Base-by-base conservation (phyloP, 2,113 vertebrate species). In the Petroica traversi region DNA sequence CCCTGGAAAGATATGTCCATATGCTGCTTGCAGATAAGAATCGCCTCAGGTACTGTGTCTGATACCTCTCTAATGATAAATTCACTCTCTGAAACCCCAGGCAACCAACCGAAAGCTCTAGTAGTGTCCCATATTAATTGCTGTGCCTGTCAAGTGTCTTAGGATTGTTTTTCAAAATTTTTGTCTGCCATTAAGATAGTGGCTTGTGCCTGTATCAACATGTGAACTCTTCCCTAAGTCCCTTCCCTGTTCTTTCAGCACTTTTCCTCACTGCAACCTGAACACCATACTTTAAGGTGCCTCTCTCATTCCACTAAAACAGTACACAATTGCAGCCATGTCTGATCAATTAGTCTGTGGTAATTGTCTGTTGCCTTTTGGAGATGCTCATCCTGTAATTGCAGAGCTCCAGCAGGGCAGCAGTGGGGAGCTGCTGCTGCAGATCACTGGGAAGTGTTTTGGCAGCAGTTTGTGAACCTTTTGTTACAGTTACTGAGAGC, bases 1-100 rank as follows among this genome's bases (percentile, higher is more conserved):
- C 99, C 9, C 97, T 99, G 89, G 99, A 99, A 91, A 98, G 99
- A 94, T 99, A 99, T 24, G 97, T 99, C 73, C 99, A 99, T 45
- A 98, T 98, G 85, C 97, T 99, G 86, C 98, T 99, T 86, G 98
- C 98, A 3, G 99, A 99, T 95, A 98, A 96, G 52, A 51, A 89
- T 29, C 98, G 98, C n/a, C 98, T 99, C 89, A 98, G 99, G 99
- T 99, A 97, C 89, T 49, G 36, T 14, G 2, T 26, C 52, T 54
- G 24, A 8, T 26, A 7, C 26, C 62, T 84, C 36, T 38, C 36
- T 11, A 17, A 16, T 49, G 52, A n/a, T n/a, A n/a, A n/a, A n/a
- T n/a, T n/a, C 40, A 10, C 34, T 72, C 31, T 4, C 34, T 67
- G 43, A 26, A n/a, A 19, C 20, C 6, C 16, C 57, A 13, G 18